phyloP scores from a whole-genome alignment of 92 coral and sea anemone genomes.

The Ricordea florida region DNA sequence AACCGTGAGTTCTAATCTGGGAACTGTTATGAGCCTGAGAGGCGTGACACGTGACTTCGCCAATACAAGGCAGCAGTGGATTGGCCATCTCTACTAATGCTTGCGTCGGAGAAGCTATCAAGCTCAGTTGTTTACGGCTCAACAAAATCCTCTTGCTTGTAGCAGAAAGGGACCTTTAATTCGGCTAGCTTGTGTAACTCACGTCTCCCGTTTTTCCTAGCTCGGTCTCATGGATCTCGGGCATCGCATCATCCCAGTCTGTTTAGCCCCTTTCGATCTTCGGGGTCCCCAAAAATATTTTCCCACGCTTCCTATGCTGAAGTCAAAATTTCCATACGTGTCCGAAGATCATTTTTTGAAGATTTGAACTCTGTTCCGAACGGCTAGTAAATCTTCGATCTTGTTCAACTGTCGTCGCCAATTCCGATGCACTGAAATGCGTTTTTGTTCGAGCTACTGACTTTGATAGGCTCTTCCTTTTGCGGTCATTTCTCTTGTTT shows the following conservation, averaged over 20 bases:
- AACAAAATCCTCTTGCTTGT: not conserved
- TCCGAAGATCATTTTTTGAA: too few species aligned
- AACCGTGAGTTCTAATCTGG: conserved; percentile 14
- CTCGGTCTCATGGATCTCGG: not conserved
- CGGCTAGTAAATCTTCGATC: too few species aligned
- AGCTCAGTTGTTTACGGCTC: not conserved
- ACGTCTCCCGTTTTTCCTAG: not conserved
- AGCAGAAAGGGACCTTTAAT: not conserved
- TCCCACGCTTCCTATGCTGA: too few species aligned
- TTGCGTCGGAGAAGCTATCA: not conserved
- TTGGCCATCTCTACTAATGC: not conserved
- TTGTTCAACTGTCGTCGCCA: too few species aligned
- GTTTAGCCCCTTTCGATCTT: not conserved
- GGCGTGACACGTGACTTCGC: not conserved
- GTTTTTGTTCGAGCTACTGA: too few species aligned
- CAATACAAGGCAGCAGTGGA: not conserved
- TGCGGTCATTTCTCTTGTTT: too few species aligned
- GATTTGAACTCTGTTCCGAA: too few species aligned
- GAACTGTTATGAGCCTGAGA: not conserved
- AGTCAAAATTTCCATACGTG: too few species aligned
- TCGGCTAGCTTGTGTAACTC: not conserved
- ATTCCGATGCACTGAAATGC: too few species aligned
- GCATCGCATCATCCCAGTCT: not conserved
- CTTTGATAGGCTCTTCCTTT: too few species aligned
- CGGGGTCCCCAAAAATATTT: too few species aligned